phyloP scores from a whole-genome alignment of 2,113 vertebrate genomes.

The Pontoporia blainvillei region DNA sequence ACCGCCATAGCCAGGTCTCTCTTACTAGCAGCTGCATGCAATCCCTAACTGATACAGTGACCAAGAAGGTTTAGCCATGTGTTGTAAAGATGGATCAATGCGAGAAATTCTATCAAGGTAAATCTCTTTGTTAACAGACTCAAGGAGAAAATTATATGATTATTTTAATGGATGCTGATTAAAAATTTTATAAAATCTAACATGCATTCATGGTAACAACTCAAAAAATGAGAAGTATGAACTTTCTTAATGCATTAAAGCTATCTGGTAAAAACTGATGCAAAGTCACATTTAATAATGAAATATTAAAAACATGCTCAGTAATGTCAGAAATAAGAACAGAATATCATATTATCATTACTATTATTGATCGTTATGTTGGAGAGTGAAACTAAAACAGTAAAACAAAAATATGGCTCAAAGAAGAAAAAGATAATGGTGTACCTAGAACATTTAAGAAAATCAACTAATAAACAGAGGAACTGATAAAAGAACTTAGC shows the following conservation, averaged over 20 bases:
- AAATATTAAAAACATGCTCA: slow-evolving; percentile 4
- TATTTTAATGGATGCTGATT: background rate
- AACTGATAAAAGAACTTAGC: background rate
- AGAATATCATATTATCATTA: background rate
- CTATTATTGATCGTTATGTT: background rate
- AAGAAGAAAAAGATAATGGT: background rate
- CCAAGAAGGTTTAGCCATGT: background rate
- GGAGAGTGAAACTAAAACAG: background rate
- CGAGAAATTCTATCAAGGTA: background rate
- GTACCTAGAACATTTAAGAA: background rate
- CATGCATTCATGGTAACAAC: background rate
- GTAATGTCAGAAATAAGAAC: background rate
- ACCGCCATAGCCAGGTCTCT: background rate
- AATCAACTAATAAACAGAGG: background rate
- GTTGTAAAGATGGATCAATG: background rate
- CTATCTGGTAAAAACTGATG: background rate
- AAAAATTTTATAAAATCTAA: slow-evolving; percentile 22
- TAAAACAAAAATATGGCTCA: background rate
- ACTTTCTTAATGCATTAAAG: background rate
- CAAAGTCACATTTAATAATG: background rate
- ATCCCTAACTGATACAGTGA: background rate
- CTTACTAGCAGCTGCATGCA: background rate
- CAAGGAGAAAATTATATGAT: background rate
- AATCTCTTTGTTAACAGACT: background rate
- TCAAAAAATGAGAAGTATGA: background rate